These are phyloP conservation scores for Latheticus oryzae DNA, from an alignment of 2,888 invertebrate species.

Conservation along the genomic window DNA sequence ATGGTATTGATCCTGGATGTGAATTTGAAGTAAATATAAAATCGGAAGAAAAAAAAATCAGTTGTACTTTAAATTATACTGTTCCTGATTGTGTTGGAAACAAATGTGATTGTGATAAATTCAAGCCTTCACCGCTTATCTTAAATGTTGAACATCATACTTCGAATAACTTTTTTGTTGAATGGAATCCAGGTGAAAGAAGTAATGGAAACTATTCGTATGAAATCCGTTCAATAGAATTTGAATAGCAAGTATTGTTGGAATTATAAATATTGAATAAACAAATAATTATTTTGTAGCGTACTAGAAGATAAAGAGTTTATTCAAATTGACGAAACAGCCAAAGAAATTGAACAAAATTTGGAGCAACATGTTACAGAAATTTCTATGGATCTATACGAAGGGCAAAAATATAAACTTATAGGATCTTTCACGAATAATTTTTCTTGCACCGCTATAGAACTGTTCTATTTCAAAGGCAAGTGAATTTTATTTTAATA, in stretches of 20 bases:
- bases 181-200: conserved; percentile 36
- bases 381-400: background rate
- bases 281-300: too few species aligned
- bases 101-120: conserved; percentile 26
- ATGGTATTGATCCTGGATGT: too few species aligned
- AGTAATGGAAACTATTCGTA: too few species aligned
- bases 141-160: background rate
- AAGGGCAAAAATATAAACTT: conserved; percentile 16
- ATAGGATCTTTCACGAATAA: conserved; percentile 18
- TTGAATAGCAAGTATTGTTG: too few species aligned
- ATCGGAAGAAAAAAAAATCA: background rate
- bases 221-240: too few species aligned
- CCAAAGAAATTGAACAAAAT: background rate
- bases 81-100: conserved; percentile 32
- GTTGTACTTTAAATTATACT: background rate
- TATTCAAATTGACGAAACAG: too few species aligned
- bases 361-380: background rate
- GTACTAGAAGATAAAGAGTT: too few species aligned
- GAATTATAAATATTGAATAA: too few species aligned
- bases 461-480: conserved; percentile 15
- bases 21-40: too few species aligned
- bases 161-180: conserved; percentile 11
- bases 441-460: conserved; percentile 5
- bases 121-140: conserved; percentile 9
- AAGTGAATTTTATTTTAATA: too few species aligned